These are phyloP conservation scores for Gopherus flavomarginatus DNA, from an alignment of 2,113 vertebrate genomes.

Conservation along the genomic window DNA sequence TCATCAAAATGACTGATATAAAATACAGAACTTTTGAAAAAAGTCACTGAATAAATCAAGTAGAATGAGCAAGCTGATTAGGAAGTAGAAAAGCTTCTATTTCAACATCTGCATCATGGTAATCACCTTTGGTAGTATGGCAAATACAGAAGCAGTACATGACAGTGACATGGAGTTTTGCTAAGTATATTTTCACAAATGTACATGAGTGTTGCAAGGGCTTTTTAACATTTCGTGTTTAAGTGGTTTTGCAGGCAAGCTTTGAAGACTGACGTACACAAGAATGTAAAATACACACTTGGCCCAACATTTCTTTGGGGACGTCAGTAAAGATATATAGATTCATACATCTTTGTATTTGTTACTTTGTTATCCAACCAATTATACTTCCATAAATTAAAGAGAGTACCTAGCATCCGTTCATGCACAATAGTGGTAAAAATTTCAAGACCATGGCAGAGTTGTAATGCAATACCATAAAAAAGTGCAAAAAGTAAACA, in stretches of 20 bases:
- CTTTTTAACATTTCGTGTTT: background rate
- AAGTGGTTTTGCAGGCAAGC: background rate
- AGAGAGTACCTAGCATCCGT: rapidly evolving
- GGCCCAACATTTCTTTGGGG: background rate
- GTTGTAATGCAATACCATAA: background rate
- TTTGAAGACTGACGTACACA: background rate
- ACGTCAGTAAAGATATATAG: background rate
- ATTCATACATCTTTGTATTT: background rate
- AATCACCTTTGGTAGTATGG: background rate
- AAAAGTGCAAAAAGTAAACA: rapidly evolving
- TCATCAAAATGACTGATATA: background rate
- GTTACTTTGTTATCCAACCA: background rate
- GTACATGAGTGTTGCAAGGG: background rate
- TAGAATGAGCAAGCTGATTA: background rate
- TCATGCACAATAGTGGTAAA: background rate
- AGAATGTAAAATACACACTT: background rate
- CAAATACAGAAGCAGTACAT: background rate
- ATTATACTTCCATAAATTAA: background rate
- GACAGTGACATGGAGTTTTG: background rate
- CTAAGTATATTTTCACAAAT: background rate
- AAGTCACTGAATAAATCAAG: conserved; percentile 1
- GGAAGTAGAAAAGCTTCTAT: background rate
- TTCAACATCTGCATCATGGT: background rate
- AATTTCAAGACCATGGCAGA: background rate
- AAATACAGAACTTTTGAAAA: background rate